Conservation (phyloP, 2,797 vertebrate species). For the Falco berigora region DNA sequence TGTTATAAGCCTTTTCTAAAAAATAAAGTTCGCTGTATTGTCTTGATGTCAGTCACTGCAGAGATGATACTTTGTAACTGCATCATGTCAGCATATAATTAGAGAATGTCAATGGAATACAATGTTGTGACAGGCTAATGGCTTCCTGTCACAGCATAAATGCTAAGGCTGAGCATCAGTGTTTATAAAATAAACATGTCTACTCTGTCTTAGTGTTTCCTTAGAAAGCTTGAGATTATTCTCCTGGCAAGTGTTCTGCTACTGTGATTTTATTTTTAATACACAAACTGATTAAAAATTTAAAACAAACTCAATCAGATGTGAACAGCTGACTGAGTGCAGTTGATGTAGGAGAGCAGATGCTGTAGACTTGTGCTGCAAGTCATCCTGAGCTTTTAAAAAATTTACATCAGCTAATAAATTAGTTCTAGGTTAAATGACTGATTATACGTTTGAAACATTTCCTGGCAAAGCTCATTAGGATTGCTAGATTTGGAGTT, state of each 20-base stretch:
- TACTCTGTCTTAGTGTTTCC: slow-evolving; percentile 17
- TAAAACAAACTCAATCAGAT: not conserved
- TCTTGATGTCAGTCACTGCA: not conserved
- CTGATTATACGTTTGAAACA: not conserved
- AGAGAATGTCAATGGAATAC: not conserved
- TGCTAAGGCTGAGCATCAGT: not conserved
- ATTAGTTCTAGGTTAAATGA: slow-evolving; percentile 6
- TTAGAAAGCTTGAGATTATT: slow-evolving; percentile 23
- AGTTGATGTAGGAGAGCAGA: not conserved
- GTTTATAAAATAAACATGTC: slow-evolving; percentile 39
- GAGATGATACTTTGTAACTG: not conserved
- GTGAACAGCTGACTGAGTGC: slow-evolving; percentile 7
- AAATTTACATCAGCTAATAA: not conserved
- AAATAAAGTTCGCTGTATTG: not conserved
- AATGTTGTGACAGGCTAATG: slow-evolving; percentile 33
- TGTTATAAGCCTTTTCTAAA: not conserved
- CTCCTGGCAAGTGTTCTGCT: slow-evolving; percentile 24
- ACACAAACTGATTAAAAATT: slow-evolving; percentile 45
- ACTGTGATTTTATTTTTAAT: slow-evolving; percentile 31
- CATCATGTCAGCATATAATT: not conserved
- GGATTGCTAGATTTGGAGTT: not conserved
- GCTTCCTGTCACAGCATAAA: slow-evolving; percentile 24
- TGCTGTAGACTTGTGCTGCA: not conserved
- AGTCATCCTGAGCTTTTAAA: not conserved
- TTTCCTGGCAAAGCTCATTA: not conserved